These are phyloP conservation scores for Patella ulyssiponensis DNA, from an alignment of 2,888 invertebrate species.

Conservation along the genomic window DNA sequence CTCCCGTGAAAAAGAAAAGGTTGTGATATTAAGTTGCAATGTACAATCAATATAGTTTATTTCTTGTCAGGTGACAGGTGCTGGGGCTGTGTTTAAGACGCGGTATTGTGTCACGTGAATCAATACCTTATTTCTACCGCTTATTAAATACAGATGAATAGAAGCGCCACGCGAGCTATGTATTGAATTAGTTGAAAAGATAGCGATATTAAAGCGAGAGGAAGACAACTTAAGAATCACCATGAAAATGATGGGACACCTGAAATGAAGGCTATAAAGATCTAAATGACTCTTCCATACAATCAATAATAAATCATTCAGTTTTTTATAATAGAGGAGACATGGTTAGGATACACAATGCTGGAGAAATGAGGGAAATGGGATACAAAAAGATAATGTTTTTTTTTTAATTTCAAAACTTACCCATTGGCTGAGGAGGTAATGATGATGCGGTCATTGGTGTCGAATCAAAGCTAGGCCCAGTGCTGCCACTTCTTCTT, in stretches of 20 bases:
- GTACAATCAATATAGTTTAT: slow-evolving; percentile 3
- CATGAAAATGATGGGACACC: too few relatives aligned
- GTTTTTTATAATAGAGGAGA: too few relatives aligned
- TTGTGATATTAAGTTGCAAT: background rate
- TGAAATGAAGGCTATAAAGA: too few relatives aligned
- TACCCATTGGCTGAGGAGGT: slow-evolving; percentile 7
- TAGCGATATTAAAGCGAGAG: too few relatives aligned
- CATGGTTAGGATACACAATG: too few relatives aligned
- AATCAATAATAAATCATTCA: too few relatives aligned
- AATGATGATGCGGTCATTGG: slow-evolving; percentile 1
- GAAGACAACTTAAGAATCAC: too few relatives aligned
- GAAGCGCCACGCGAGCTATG: slow-evolving; percentile 4
- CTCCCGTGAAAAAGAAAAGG: background rate
- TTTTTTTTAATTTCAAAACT: background rate
- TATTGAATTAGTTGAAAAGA: too few relatives aligned
- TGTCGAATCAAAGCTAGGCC: background rate
- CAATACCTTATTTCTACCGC: background rate
- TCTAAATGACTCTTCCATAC: too few relatives aligned
- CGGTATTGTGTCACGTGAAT: slow-evolving; percentile 3
- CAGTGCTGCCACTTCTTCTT: background rate
- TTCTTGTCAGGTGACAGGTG: slow-evolving; percentile 9
- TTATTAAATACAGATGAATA: slow-evolving; percentile 5
- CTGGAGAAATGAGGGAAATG: too few relatives aligned
- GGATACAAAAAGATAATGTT: too few relatives aligned
- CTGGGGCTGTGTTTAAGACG: background rate